Base-by-base conservation (phyloP, 2,888 invertebrate species). In the Chloromyia formosa region DNA sequence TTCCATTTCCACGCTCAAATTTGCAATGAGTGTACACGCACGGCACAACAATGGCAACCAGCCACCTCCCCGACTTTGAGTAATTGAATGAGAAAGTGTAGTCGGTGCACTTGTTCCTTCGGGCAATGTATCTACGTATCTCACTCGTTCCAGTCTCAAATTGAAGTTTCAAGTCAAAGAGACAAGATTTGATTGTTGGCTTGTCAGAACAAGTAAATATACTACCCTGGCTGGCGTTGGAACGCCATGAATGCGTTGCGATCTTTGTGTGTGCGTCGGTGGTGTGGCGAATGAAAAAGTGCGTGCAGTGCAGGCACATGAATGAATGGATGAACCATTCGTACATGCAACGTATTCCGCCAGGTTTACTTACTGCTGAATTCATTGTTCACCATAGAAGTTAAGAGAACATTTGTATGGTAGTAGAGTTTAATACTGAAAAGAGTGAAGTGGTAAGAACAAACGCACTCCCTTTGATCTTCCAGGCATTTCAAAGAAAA, bases 91-190 rank as follows among this genome's bases (percentile, higher is more conserved):
- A 22, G n/a, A n/a, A 60, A 27, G 27, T 56, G n/a, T 7, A 16
- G 4, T 14, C 27, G 10, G 40, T 49, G 45, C 61, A 35, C 73
- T 62, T 10, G 14, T 35, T 35, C 62, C 23, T 1, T 40, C 62
- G 27, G 22, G 45, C 22, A 12, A 56, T n/a, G 4, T 4, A 71
- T 75, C 1, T 22, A 18, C 12, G 20, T 42, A 9, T 75, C 74
- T 60, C 71, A 9, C 14, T 77, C 71, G 1, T 77, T 75, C 76
- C 76, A 77, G 75, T 72, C 27, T 2, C 27, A 35, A 7, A 35
- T 35, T 4, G 27, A 35, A 35, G n/a, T n/a, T 35, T 2, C 7
- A 35, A 35, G 7, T 35, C 7, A 35, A 35, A 35, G 27, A 35
- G 27, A 35, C 27, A 35, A 35, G 27, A 35, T 20, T 45, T 23